These are phyloP conservation scores for Cheilosia soror DNA, from an alignment of 2,888 invertebrate genomes.

Conservation along the genomic window DNA sequence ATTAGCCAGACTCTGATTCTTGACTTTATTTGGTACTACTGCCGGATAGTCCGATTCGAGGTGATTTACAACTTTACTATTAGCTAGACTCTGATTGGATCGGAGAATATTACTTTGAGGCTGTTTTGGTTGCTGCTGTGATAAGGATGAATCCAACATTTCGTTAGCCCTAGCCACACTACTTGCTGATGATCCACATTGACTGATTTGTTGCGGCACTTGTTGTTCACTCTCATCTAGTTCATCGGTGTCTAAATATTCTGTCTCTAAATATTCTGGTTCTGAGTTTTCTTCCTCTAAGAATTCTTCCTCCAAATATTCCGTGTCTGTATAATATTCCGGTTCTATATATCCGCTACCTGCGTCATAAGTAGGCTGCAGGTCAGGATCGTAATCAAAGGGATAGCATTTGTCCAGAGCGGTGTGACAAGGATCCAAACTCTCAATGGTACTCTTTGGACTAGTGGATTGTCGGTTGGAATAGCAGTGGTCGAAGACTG, in stretches of 20 bases:
- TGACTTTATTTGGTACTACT: conserved; percentile 11
- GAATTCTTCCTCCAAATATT: neutral
- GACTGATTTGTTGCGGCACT: conserved; percentile 26
- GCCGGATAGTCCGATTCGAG: conserved; percentile 28
- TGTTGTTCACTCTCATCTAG: neutral
- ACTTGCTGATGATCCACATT: conserved; percentile 71
- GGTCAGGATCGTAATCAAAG: conserved; percentile 30
- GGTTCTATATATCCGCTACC: neutral
- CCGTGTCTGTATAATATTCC: no score
- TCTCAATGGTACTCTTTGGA: conserved; percentile 17
- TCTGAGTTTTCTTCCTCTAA: neutral
- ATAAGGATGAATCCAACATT: conserved; percentile 66
- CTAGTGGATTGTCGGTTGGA: conserved; percentile 8
- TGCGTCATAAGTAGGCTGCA: neutral
- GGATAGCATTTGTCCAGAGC: conserved; percentile 50
- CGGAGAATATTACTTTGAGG: conserved; percentile 47
- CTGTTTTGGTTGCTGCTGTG: conserved; percentile 51
- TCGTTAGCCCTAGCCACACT: conserved; percentile 54
- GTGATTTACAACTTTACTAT: conserved; percentile 31
- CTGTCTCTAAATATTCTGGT: no score
- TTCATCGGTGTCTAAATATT: no score
- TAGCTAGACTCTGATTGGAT: conserved; percentile 37
- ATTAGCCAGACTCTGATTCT: neutral
- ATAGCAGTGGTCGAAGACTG: conserved; percentile 33
- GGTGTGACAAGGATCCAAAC: conserved; percentile 58